These are phyloP conservation scores for Zaprionus africanus DNA, from an alignment of 1,140 invertebrate genomes.

Conservation along the genomic window DNA sequence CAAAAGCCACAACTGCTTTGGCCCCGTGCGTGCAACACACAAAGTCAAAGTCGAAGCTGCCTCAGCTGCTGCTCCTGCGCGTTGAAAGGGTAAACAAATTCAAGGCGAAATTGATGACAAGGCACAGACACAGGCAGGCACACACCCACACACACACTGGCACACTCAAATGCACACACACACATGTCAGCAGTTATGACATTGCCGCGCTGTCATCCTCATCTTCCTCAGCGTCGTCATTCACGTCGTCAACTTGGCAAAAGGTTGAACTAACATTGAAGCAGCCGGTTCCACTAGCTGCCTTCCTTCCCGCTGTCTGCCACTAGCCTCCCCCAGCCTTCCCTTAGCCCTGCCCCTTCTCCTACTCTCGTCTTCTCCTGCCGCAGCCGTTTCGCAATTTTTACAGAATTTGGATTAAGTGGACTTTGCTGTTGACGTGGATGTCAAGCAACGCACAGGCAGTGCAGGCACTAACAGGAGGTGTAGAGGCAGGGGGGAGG, in stretches of 20 bases:
- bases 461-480: conserved; percentile 4
- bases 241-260: conserved; percentile 47
- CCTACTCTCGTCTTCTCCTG: not conserved
- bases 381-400: conserved; percentile 59
- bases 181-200: conserved; percentile 65
- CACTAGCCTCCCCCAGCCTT: conserved; percentile 6
- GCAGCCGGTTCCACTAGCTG: conserved; percentile 21
- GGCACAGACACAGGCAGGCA: conserved; percentile 43
- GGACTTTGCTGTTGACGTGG: conserved; percentile 78
- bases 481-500: conserved; percentile 18
- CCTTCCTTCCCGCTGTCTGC: conserved; percentile 9
- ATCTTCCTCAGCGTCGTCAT: not conserved
- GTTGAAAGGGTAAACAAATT: conserved; percentile 78
- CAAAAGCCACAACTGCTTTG: conserved; percentile 39
- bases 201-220: conserved; percentile 54
- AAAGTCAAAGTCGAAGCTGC: conserved; percentile 43
- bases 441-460: conserved; percentile 35
- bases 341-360: not conserved
- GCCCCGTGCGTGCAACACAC: not conserved
- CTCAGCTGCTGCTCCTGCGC: conserved; percentile 7
- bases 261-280: conserved; percentile 73
- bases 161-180: conserved; percentile 24
- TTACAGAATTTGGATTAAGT: conserved; percentile 81
- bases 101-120: conserved; percentile 80
- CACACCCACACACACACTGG: conserved; percentile 27